These are phyloP conservation scores for Heteractis magnifica DNA, from an alignment of 92 coral and sea anemone species.

Conservation along the genomic window DNA sequence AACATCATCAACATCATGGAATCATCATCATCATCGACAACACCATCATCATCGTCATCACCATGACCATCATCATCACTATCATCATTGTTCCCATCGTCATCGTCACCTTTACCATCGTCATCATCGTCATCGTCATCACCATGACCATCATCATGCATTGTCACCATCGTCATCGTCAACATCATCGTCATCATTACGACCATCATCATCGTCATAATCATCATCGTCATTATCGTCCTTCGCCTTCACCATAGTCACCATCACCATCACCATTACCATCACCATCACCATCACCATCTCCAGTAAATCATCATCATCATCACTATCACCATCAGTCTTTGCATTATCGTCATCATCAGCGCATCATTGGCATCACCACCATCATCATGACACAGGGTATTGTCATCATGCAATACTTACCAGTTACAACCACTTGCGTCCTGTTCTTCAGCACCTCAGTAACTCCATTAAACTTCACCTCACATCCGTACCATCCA, in stretches of 20 bases:
- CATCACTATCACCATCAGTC: neutral
- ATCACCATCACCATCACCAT: neutral
- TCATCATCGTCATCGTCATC: neutral
- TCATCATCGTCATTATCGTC: neutral
- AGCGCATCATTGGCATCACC: neutral
- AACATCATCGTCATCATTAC: neutral
- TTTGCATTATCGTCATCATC: neutral
- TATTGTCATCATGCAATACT: neutral
- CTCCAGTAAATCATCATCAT: neutral
- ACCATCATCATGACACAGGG: no score
- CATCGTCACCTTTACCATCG: neutral
- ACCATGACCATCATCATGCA: neutral
- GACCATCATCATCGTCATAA: neutral
- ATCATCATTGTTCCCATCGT: neutral
- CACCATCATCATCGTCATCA: neutral
- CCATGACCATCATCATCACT: neutral
- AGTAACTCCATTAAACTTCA: conserved; percentile 48
- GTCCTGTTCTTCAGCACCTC: conserved; percentile 33
- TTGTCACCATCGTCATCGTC: neutral
- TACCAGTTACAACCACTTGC: conserved; percentile 19
- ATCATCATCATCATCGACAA: neutral
- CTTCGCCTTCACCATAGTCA: neutral
- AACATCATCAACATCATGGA: no score
- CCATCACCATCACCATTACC: neutral
- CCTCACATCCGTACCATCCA: conserved; percentile 51